Percentiles rank a stretch among this genome's conserved stretches.
Evolutionary conservation across 2,113 vertebrate genomes (phyloP).

Genomic region (Spizaetus ornatus): DNA sequence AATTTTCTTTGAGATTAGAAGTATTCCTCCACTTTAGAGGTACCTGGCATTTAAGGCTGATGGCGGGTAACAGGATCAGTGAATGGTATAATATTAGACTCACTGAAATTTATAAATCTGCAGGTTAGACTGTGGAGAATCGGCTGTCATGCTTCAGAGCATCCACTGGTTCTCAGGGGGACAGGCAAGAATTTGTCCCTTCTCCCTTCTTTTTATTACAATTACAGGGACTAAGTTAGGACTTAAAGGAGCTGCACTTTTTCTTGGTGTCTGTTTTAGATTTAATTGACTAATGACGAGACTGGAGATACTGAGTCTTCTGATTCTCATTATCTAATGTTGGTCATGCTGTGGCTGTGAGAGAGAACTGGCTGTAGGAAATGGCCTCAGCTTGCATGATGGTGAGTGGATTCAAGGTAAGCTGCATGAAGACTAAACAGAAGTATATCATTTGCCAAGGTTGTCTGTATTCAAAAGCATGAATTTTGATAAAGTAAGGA

Average conservation of each 20-base stretch:
- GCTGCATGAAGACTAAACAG: neutral
- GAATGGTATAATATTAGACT: neutral
- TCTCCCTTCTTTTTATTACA: neutral
- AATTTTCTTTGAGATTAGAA: neutral
- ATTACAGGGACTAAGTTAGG: neutral
- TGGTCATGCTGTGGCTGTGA: neutral
- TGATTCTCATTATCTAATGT: neutral
- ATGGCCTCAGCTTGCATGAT: neutral
- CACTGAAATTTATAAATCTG: neutral
- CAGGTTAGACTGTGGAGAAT: neutral
- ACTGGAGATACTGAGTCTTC: neutral
- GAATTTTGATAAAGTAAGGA: neutral
- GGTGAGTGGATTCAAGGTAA: neutral
- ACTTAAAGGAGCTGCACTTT: neutral
- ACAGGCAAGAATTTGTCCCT: neutral
- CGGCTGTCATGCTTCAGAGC: neutral
- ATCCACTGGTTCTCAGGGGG: neutral
- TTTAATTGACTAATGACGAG: neutral
- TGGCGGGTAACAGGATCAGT: neutral
- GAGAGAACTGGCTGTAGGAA: neutral
- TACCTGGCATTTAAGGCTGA: neutral
- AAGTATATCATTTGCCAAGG: neutral
- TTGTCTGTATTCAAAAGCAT: neutral
- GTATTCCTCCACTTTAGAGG: neutral
- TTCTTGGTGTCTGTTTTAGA: neutral